Evolutionary conservation across 2,797 vertebrate species (phyloP).

Genomic region (Hephaestus fuliginosus): DNA sequence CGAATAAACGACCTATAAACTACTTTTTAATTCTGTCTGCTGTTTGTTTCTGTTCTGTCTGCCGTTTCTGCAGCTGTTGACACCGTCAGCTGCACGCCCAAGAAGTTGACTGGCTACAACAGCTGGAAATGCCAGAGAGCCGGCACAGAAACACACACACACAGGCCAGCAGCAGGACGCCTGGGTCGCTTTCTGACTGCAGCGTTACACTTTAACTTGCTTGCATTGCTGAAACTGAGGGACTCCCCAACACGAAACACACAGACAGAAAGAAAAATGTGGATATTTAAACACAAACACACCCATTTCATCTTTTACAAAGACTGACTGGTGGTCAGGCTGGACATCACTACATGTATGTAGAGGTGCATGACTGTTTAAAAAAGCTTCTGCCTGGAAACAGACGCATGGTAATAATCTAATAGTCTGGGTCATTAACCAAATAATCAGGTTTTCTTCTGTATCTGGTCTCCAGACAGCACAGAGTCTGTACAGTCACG

Average conservation of each 20-base stretch:
- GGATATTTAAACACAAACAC: not conserved
- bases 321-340: not conserved
- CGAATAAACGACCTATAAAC: not conserved
- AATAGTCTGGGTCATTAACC: constrained; percentile 24
- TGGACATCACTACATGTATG: not conserved
- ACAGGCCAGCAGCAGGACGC: not conserved
- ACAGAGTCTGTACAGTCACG: not conserved
- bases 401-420: constrained; percentile 15
- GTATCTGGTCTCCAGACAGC: constrained; percentile 9
- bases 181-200: constrained; percentile 16
- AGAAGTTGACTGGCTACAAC: constrained; percentile 54
- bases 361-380: not conserved
- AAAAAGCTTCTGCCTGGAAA: constrained; percentile 4
- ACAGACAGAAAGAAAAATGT: not conserved
- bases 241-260: constrained; percentile 3
- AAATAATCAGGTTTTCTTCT: constrained; percentile 23
- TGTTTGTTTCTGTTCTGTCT: not conserved
- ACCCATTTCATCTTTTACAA: not conserved
- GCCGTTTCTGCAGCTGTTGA: constrained; percentile 51
- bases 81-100: constrained; percentile 35
- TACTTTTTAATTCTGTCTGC: constrained; percentile 3
- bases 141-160: constrained; percentile 3
- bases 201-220: not conserved
- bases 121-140: constrained; percentile 63
- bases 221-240: not conserved